These are phyloP conservation scores for Solenopsis fugax DNA, from an alignment of 1,140 invertebrate genomes.

Conservation along the genomic window DNA sequence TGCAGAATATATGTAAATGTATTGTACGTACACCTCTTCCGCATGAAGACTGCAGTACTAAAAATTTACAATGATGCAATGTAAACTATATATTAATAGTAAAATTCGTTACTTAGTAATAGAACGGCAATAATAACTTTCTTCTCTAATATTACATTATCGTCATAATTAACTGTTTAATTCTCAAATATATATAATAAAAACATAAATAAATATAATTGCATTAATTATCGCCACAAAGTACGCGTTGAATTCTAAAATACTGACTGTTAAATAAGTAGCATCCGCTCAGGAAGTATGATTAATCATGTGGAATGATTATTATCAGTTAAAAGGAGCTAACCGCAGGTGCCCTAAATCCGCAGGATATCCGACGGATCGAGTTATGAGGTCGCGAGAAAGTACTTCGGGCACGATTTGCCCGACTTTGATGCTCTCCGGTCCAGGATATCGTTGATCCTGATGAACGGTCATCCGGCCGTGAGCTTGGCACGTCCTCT, in stretches of 20 bases:
- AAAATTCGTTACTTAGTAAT: too few species aligned
- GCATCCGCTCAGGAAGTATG: too few species aligned
- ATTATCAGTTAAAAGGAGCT: neutral
- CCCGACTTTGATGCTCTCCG: slow-evolving; percentile 47
- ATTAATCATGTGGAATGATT: neutral
- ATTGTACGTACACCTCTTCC: too few species aligned
- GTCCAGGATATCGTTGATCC: slow-evolving; percentile 58
- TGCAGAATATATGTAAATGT: too few species aligned
- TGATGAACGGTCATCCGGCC: slow-evolving; percentile 45
- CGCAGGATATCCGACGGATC: slow-evolving; percentile 12
- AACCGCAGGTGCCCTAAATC: slow-evolving; percentile 6
- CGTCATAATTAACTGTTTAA: neutral
- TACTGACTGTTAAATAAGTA: neutral
- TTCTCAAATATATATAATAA: slow-evolving; percentile 10
- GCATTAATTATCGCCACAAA: neutral
- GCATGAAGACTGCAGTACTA: too few species aligned
- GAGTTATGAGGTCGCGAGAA: slow-evolving; percentile 41
- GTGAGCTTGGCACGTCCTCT: slow-evolving; percentile 51
- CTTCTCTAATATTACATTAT: too few species aligned
- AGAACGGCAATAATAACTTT: too few species aligned
- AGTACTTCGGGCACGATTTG: slow-evolving; percentile 52
- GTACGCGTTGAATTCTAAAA: neutral
- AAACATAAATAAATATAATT: neutral
- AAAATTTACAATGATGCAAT: too few species aligned
- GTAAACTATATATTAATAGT: too few species aligned